Conservation (phyloP, 2,888 invertebrate species). For the Platycnemis pennipes region DNA sequence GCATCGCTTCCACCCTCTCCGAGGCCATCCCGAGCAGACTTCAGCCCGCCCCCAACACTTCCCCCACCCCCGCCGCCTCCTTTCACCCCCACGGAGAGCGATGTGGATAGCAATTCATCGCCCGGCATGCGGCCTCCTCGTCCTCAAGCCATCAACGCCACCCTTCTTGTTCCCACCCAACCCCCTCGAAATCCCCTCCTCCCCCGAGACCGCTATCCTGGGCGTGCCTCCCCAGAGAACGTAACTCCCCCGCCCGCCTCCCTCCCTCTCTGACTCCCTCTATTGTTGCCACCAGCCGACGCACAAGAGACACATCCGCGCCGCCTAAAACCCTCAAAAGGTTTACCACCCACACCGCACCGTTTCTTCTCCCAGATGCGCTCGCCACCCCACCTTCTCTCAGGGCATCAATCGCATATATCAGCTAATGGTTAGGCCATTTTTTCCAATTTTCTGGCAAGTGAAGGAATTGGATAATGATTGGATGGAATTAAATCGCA, state of each 20-base stretch:
- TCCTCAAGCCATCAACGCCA: neutral
- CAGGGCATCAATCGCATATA: neutral
- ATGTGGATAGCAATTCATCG: conserved; percentile 43
- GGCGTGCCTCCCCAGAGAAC: neutral
- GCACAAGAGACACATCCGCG: neutral
- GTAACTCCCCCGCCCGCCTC: neutral
- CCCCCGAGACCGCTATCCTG: too few relatives aligned
- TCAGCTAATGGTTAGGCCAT: neutral
- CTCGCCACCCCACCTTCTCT: neutral
- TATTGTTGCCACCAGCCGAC: neutral
- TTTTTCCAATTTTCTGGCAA: too few relatives aligned
- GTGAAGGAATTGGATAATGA: too few relatives aligned
- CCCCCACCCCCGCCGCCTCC: neutral
- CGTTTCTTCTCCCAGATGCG: neutral
- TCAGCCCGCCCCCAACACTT: neutral
- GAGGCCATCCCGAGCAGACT: neutral
- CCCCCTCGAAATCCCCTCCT: neutral
- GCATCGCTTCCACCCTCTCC: neutral
- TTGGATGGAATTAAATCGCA: too few relatives aligned
- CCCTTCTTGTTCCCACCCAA: neutral
- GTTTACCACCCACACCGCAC: neutral
- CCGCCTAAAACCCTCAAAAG: neutral
- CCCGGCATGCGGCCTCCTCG: conserved; percentile 2
- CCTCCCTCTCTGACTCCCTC: neutral
- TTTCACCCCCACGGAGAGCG: neutral